Percentiles rank a stretch among this genome's conserved stretches.
phyloP scores from a whole-genome alignment of 2,113 vertebrate genomes.

The Colius striatus region DNA sequence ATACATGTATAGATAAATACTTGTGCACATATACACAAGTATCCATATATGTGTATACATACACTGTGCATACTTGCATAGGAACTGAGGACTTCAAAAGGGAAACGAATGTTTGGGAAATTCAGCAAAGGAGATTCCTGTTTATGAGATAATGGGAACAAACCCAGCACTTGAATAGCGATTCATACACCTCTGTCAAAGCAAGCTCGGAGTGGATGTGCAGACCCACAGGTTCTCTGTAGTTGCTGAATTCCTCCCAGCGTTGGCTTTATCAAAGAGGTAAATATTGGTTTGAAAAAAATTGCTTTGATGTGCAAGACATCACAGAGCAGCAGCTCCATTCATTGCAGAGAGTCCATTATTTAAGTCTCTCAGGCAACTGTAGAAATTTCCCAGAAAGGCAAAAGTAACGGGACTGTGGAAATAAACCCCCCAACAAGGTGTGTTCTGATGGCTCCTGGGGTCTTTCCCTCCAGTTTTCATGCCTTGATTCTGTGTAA shows the following conservation, averaged over 20 bases:
- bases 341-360: conserved; percentile 36
- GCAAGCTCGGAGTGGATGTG: background rate
- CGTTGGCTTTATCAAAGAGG: conserved; percentile 51
- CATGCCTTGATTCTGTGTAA: background rate
- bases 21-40: accelerated
- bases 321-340: conserved; percentile 33
- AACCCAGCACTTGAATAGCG: background rate
- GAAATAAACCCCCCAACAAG: background rate
- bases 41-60: background rate
- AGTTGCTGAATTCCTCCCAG: conserved; percentile 16
- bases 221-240: background rate
- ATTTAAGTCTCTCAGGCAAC: conserved; percentile 39
- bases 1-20: background rate
- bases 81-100: background rate
- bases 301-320: conserved; percentile 45
- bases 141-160: conserved; percentile 3
- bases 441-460: background rate
- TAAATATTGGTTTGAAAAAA: conserved; percentile 42
- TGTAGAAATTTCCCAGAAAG: background rate
- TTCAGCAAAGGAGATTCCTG: background rate
- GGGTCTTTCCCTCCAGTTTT: background rate
- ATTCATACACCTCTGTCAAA: background rate
- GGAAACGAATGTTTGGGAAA: background rate
- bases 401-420: background rate
- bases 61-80: background rate